phyloP scores from a whole-genome alignment of 2,888 invertebrate genomes.

The Sipha maydis region DNA sequence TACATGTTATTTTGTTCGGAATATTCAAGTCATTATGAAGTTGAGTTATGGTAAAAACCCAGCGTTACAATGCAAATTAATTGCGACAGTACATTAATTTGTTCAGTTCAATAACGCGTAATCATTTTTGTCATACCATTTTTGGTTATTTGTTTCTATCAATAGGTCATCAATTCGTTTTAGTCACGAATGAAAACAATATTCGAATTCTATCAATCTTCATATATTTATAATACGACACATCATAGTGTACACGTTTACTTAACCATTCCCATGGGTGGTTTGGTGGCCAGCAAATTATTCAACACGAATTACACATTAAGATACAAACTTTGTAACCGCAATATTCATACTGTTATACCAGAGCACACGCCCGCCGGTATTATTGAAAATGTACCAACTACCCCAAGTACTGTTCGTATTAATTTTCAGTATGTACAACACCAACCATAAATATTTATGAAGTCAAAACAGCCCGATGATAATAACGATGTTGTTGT shows the following conservation, averaged over 20 bases:
- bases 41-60: too few relatives aligned
- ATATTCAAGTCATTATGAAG: too few relatives aligned
- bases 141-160: not conserved
- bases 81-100: too few relatives aligned
- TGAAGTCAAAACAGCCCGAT: not conserved
- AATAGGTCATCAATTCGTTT: not conserved
- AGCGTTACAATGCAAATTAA: too few relatives aligned
- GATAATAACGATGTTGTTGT: not conserved
- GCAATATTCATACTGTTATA: constrained; percentile 12
- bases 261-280: constrained; percentile 8
- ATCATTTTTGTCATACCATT: not conserved
- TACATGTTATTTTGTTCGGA: too few relatives aligned
- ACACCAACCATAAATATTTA: constrained; percentile 20
- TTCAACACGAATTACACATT: constrained; percentile 38
- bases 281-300: constrained; percentile 6
- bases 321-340: constrained; percentile 44
- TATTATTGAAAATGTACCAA: constrained; percentile 15
- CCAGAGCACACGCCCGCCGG: not conserved
- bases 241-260: not conserved
- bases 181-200: not conserved
- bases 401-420: not conserved
- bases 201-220: constrained; percentile 10
- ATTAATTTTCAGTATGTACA: not conserved
- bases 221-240: not conserved
- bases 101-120: too few relatives aligned